Base-by-base conservation (phyloP, 2,888 invertebrate genomes). In the Zaprionus bogoriensis region DNA sequence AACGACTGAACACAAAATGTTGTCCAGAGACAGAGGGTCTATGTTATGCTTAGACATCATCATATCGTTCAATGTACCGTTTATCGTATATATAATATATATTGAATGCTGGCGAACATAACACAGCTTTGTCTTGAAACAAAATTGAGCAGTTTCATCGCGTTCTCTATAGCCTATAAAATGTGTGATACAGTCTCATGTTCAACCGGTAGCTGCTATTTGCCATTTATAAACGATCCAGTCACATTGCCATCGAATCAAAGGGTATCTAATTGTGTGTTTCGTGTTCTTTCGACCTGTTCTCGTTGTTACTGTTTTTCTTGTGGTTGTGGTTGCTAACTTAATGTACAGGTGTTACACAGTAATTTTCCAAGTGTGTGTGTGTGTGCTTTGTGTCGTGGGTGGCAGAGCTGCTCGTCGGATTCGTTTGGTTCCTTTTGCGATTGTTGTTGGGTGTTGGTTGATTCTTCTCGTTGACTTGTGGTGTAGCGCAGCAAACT, bases 91-190 rank as follows among this genome's bases (percentile, higher is more conserved):
- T 10, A 27, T 36, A 10, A 41, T 20, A 19, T 6, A 32, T 25
- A 36, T 30, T 9, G 22, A 48, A n/a, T 46, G 52, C 38, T 47
- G 51, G 63, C 10, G 44, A 62, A 70, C 74, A 19, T 50, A 58
- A 47, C 51, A 54, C 74, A 71, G 63, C 41, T 74, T 62, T 74
- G 74, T 59, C 62, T 68, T 50, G 9, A 59, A 63, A 68, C 71
- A 63, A 74, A 71, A 68, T 68, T 71, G 69, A 71, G 74, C 70
- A 69, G 69, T 66, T 66, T 23, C 12, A 48, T 60, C 30, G 39
- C 45, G 22, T 55, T 41, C 41, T 44, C 9, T 50, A 53, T 51
- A 23, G 28, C 22, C 5, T 17, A 38, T 50, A 58, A 67, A 52
- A 36, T 54, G 20, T 39, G 23, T 38, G 25, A 45, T 42, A 50